Evolutionary conservation across 2,797 vertebrate species (phyloP), one percentile per base, ranked within the genome.

Genomic region (Liasis olivaceus): DNA sequence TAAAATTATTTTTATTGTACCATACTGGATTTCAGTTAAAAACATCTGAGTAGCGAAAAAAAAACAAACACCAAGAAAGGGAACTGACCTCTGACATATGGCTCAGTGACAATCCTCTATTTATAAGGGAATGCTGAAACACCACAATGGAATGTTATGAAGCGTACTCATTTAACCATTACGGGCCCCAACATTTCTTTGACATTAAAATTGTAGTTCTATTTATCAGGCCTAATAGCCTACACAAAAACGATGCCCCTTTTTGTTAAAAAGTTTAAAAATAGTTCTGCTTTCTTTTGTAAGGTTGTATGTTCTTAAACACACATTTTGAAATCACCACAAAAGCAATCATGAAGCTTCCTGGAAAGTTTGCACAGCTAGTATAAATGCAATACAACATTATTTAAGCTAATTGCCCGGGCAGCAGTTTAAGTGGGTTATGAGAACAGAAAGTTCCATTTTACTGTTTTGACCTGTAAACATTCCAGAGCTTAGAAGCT

Each of bases 251-350:
- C 87, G 94, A 93, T 90, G 24, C 24, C 12, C 26, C 66, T 66
- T 6, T 59, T 5, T 31, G 28, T 56, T 88, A 85, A 93, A 95
- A 93, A 14, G 89, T 7, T 24, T 87, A 93, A 92, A 1, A 3
- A 89, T 94, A 56, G 88, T 91, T 94, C 91, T 93, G 5, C 91
- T 94, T 92, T 72, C 91, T 94, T 92, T 72, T 87, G 85, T 58
- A 88, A 90, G 15, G 22, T 54, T 58, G 66, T 24, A 92, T 12
- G 0, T 64, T 47, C 0, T 0, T 85, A 54, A 86, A 42, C 63
- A 56, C 36, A 63, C 51, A 63, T 58, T 58, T 89, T 91, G 89
- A 91, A 63, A 90, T 77, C 1, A 84, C 20, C 66, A 58, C 1
- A 60, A 51, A 86, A 85, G 17, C n/a, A 89, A 85, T 26, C 89